Percentiles rank a stretch among this genome's conserved stretches.
phyloP scores from a whole-genome alignment of 2,113 vertebrate species.

The Tachuris rubrigastra region DNA sequence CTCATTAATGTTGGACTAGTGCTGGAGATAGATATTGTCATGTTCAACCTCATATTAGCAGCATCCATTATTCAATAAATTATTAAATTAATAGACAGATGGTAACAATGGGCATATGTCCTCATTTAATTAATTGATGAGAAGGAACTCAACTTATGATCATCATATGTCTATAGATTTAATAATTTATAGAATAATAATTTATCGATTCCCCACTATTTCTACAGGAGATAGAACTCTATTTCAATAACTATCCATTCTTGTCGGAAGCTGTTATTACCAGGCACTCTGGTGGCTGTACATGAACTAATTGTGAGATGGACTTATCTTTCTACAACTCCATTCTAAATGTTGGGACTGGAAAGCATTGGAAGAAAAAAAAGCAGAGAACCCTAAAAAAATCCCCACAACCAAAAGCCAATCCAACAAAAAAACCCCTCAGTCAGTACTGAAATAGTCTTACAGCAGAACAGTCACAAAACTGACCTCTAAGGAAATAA shows the following conservation, averaged over 20 bases:
- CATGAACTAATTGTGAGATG: background rate
- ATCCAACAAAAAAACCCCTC: background rate
- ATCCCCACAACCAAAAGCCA: background rate
- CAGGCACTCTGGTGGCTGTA: background rate
- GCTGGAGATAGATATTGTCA: constrained; percentile 24
- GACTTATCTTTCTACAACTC: background rate
- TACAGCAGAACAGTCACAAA: background rate
- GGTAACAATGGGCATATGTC: constrained; percentile 25
- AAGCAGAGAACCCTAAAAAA: no score
- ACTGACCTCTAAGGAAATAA: constrained; percentile 17
- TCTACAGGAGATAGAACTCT: constrained; percentile 58
- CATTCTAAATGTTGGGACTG: background rate
- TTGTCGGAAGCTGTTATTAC: constrained; percentile 51
- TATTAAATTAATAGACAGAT: constrained; percentile 66
- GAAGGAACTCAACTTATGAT: constrained; percentile 44
- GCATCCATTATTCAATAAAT: constrained; percentile 66
- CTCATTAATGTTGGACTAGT: constrained; percentile 34
- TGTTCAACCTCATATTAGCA: constrained; percentile 37
- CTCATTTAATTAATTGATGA: constrained; percentile 68
- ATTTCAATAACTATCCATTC: constrained; percentile 54
- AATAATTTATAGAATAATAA: constrained; percentile 70
- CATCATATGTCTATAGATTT: constrained; percentile 59
- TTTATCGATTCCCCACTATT: constrained; percentile 60
- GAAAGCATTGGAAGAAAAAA: background rate
- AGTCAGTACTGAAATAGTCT: background rate